phyloP scores from a whole-genome alignment of 1,140 invertebrate genomes.

The Argopecten irradians region DNA sequence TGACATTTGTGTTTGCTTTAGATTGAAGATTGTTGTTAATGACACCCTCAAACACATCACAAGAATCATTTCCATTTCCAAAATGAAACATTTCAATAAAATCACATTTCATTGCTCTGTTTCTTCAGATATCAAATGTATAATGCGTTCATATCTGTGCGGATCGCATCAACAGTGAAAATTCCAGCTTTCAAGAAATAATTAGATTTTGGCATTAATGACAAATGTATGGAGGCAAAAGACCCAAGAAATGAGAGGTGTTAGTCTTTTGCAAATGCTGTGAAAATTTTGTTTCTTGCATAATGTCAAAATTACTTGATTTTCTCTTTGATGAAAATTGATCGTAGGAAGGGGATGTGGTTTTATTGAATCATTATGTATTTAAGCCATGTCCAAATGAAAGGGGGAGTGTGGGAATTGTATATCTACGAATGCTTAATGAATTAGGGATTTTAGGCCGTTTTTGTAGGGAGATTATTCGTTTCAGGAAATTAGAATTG shows the following conservation, averaged over 20 bases:
- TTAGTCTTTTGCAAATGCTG: slow-evolving; percentile 1
- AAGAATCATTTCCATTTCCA: slow-evolving; percentile 30
- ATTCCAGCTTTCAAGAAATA: slow-evolving; percentile 27
- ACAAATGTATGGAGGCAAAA: not conserved
- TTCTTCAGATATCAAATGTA: slow-evolving; percentile 13
- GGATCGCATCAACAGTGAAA: slow-evolving; percentile 30
- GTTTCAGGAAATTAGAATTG: slow-evolving; percentile 8
- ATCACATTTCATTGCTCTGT: not conserved
- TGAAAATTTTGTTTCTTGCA: not conserved
- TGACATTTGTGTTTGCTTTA: slow-evolving; percentile 3
- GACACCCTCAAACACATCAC: not conserved
- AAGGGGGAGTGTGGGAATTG: not conserved
- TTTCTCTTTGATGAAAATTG: slow-evolving; percentile 18
- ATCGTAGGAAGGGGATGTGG: not conserved
- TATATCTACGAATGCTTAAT: slow-evolving; percentile 1
- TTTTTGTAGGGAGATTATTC: not conserved
- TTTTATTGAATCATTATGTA: slow-evolving; percentile 19
- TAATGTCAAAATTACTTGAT: slow-evolving; percentile 5
- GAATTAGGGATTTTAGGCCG: slow-evolving; percentile 1
- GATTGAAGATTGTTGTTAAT: slow-evolving; percentile 1
- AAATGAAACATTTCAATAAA: slow-evolving; percentile 33
- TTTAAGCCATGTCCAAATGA: slow-evolving; percentile 14
- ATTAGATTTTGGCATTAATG: slow-evolving; percentile 27
- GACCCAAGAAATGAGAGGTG: not conserved
- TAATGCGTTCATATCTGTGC: slow-evolving; percentile 26